A percentile compares a stretch with the other conserved stretches of the same genome.
Evolutionary conservation across 2,888 invertebrate genomes (phyloP).

Genomic region (Itoplectis maculator): DNA sequence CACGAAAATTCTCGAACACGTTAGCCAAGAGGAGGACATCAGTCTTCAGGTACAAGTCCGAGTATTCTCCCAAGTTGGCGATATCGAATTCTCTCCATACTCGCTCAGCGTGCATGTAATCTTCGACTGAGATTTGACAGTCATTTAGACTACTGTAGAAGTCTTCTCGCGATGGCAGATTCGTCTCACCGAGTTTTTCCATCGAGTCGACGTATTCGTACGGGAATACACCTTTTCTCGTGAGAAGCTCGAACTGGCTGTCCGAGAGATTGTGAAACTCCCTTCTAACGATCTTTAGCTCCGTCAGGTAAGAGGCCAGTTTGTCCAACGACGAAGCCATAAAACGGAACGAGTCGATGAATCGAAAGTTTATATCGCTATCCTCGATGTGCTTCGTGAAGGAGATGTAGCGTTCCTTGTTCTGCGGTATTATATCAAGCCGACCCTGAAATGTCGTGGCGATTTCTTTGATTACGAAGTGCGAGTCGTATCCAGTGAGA

Average conservation of each 20-base stretch:
- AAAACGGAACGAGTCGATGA: conserved; percentile 71
- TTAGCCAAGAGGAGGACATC: conserved; percentile 80
- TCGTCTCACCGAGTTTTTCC: conserved; percentile 69
- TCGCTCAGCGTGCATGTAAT: conserved; percentile 77
- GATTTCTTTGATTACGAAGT: conserved; percentile 72
- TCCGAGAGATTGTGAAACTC: conserved; percentile 46
- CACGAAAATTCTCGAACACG: conserved; percentile 81
- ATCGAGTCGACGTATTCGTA: conserved; percentile 74
- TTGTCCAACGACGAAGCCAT: conserved; percentile 74
- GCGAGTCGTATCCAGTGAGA: conserved; percentile 73
- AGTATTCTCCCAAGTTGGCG: conserved; percentile 78
- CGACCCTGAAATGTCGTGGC: conserved; percentile 65
- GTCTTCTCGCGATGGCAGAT: conserved; percentile 65
- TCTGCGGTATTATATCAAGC: conserved; percentile 68
- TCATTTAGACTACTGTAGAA: conserved; percentile 72
- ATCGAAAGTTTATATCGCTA: conserved; percentile 29
- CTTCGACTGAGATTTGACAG: conserved; percentile 60
- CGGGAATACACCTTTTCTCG: conserved; percentile 76
- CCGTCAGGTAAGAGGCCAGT: conserved; percentile 70
- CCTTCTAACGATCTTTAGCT: conserved; percentile 55
- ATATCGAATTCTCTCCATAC: conserved; percentile 78
- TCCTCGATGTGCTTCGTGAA: conserved; percentile 70
- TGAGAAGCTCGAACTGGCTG: conserved; percentile 68
- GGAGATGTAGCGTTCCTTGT: conserved; percentile 75
- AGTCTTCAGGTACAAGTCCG: conserved; percentile 78